phyloP scores from a whole-genome alignment of 2,113 vertebrate species.

The Pelvicachromis taeniatus region DNA sequence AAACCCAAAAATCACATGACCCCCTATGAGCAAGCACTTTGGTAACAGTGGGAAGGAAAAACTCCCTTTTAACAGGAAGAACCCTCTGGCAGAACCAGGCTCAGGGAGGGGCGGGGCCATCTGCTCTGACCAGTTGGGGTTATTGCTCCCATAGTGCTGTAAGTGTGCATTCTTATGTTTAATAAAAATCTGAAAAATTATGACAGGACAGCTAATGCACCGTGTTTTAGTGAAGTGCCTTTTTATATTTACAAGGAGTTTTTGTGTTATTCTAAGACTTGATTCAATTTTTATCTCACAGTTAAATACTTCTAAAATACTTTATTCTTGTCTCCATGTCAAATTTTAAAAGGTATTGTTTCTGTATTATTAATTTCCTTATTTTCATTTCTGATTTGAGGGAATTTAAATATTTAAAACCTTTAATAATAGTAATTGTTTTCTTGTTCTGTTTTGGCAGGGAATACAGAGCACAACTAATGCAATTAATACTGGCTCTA shows the following conservation, averaged over 20 bases:
- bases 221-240: background rate
- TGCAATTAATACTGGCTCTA: background rate
- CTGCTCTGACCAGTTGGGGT: too few relatives aligned
- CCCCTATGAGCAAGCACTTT: too few relatives aligned
- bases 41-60: too few relatives aligned
- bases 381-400: background rate
- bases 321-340: background rate
- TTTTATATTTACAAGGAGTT: background rate
- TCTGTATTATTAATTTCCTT: background rate
- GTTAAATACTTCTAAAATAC: background rate
- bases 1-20: too few relatives aligned
- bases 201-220: background rate
- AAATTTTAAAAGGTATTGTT: background rate
- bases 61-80: too few relatives aligned
- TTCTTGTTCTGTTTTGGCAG: background rate
- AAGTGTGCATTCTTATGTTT: background rate
- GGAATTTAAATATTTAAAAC: background rate
- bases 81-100: too few relatives aligned
- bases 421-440: background rate
- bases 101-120: too few relatives aligned
- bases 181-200: background rate
- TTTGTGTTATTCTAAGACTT: background rate
- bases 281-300: rapidly evolving
- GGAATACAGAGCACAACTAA: background rate
- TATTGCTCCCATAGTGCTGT: rapidly evolving